Conservation (phyloP, 2,113 vertebrate genomes). For the Onychorhynchus coronatus region DNA sequence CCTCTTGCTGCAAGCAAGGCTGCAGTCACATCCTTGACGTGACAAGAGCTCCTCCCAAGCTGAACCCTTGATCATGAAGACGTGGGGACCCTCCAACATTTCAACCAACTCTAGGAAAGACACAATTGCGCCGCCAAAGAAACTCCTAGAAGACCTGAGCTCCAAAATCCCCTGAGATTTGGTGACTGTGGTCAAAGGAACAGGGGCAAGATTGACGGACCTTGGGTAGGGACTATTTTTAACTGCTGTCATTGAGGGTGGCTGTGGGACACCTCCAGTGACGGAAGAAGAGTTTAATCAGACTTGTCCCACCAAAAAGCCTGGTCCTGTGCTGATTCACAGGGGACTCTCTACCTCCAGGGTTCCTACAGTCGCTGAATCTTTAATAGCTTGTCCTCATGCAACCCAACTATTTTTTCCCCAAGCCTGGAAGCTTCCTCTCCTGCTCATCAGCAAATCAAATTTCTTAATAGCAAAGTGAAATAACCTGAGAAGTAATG, state of each 20-base stretch:
- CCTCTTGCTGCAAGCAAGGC: not conserved
- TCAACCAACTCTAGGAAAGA: not conserved
- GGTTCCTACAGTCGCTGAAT: not conserved
- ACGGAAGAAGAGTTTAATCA: not conserved
- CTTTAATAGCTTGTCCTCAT: not conserved
- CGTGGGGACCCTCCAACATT: not conserved
- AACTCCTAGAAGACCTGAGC: not conserved
- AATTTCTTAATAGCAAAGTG: constrained; percentile 11
- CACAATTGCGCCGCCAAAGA: not conserved
- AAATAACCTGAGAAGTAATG: constrained; percentile 23
- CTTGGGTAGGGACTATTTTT: not conserved
- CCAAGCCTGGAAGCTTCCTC: not conserved
- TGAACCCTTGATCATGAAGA: not conserved
- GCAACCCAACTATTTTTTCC: not conserved
- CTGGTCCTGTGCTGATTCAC: not conserved
- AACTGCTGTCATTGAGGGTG: not conserved
- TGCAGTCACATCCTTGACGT: too few relatives aligned
- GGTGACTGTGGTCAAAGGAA: not conserved
- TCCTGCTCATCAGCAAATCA: constrained; percentile 8
- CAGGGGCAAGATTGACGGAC: not conserved
- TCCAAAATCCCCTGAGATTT: not conserved
- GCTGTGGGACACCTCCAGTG: not conserved
- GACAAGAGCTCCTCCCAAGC: not conserved
- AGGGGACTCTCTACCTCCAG: not conserved
- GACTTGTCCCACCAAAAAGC: not conserved